Percentiles rank a stretch among this genome's conserved stretches.
These are phyloP conservation scores for Tenthredo notha DNA, from an alignment of 2,888 invertebrate species.

Conservation along the genomic window DNA sequence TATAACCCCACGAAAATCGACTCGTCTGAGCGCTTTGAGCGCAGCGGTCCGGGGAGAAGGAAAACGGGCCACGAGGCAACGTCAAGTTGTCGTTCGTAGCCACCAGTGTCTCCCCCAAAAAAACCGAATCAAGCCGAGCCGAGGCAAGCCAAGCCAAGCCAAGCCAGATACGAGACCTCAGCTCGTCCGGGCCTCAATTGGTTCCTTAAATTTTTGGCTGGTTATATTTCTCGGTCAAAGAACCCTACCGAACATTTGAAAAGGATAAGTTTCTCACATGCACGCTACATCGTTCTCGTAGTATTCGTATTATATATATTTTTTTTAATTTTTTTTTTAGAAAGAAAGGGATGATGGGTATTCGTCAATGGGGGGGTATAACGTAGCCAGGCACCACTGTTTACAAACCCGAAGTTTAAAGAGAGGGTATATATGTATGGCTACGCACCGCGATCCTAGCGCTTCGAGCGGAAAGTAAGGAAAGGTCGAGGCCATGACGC, in stretches of 20 bases:
- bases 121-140: background rate
- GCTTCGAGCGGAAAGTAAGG: background rate
- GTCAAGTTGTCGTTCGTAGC: background rate
- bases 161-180: background rate
- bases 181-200: background rate
- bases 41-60: conserved; percentile 40
- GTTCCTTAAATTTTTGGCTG: background rate
- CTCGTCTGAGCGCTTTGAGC: conserved; percentile 55
- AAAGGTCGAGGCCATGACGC: conserved; percentile 34
- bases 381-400: background rate
- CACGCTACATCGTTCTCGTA: background rate
- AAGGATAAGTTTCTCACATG: background rate
- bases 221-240: conserved; percentile 19
- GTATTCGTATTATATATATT: conserved; percentile 31
- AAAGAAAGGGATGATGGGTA: conserved; percentile 25
- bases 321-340: no score
- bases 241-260: background rate
- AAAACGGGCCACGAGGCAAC: conserved; percentile 34
- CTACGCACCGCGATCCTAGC: conserved; percentile 5
- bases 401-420: conserved; percentile 22
- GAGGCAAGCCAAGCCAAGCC: background rate
- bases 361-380: conserved; percentile 33
- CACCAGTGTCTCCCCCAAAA: background rate
- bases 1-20: conserved; percentile 17
- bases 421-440: background rate